These are phyloP conservation scores for Falco novaeseelandiae DNA, from an alignment of 2,797 vertebrate species.

Conservation along the genomic window DNA sequence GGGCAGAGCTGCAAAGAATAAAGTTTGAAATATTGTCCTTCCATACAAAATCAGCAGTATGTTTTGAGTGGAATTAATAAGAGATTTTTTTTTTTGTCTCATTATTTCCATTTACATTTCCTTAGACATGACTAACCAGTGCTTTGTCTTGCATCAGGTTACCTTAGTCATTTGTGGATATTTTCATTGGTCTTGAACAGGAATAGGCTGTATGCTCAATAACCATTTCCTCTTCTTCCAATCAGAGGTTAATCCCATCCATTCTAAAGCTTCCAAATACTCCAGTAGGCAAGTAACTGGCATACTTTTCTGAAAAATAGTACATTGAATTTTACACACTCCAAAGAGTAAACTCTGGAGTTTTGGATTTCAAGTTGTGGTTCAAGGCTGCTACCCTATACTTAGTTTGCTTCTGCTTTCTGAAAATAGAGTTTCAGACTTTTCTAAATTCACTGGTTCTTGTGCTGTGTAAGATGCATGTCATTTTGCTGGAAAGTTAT, in stretches of 20 bases:
- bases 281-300: neutral
- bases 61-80: neutral
- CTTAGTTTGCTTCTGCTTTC: constrained; percentile 7
- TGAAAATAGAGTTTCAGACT: constrained; percentile 28
- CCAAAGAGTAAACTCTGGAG: neutral
- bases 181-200: neutral
- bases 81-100: neutral
- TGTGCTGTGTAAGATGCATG: neutral
- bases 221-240: neutral
- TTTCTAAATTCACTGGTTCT: neutral
- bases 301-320: neutral
- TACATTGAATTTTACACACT: neutral
- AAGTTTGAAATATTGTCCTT: neutral
- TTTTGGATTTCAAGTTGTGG: neutral
- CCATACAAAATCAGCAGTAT: neutral
- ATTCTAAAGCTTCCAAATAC: neutral
- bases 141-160: neutral
- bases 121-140: neutral
- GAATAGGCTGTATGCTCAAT: neutral
- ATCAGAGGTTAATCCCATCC: neutral
- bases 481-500: neutral
- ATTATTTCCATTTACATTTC: neutral
- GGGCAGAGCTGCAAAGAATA: neutral
- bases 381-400: neutral
- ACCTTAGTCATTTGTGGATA: no score